Percentiles rank a stretch among this genome's conserved stretches.
Conservation (phyloP, 2,113 vertebrate genomes). For the Phaethornis superciliosus region DNA sequence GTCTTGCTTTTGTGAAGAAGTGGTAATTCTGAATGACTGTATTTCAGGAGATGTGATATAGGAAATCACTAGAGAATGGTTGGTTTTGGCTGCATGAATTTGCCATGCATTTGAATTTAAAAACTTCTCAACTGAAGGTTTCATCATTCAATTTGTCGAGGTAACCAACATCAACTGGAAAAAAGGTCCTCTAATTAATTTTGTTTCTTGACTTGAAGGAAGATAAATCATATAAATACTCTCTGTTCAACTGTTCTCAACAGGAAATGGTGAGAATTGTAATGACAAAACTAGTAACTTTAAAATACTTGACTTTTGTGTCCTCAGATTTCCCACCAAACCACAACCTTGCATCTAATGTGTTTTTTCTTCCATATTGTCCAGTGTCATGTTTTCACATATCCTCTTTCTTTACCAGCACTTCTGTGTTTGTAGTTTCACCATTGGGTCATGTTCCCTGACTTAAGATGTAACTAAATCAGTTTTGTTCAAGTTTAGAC, state of each 20-base stretch:
- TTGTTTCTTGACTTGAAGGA: conserved; percentile 26
- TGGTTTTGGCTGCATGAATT: not conserved
- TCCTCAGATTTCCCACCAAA: not conserved
- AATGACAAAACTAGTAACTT: not conserved
- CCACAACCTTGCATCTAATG: not conserved
- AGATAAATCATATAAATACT: not conserved
- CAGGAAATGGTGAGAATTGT: not conserved
- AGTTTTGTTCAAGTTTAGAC: not conserved
- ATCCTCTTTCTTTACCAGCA: not conserved
- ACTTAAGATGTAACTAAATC: not conserved
- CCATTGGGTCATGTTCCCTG: not conserved
- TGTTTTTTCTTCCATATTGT: not conserved
- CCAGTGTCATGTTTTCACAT: not conserved
- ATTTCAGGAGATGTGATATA: not conserved
- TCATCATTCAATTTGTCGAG: not conserved
- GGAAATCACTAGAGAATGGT: not conserved
- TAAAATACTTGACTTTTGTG: not conserved
- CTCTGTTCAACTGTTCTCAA: not conserved
- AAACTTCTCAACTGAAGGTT: not conserved
- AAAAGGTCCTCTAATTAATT: conserved; percentile 16
- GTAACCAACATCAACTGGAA: not conserved
- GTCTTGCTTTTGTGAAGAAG: not conserved
- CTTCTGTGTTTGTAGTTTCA: not conserved
- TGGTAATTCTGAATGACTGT: not conserved
- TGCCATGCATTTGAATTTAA: not conserved